Evolutionary conservation across 2,113 vertebrate species (phyloP), one percentile per base, ranked within the genome.

Genomic region (Cynocephalus volans): DNA sequence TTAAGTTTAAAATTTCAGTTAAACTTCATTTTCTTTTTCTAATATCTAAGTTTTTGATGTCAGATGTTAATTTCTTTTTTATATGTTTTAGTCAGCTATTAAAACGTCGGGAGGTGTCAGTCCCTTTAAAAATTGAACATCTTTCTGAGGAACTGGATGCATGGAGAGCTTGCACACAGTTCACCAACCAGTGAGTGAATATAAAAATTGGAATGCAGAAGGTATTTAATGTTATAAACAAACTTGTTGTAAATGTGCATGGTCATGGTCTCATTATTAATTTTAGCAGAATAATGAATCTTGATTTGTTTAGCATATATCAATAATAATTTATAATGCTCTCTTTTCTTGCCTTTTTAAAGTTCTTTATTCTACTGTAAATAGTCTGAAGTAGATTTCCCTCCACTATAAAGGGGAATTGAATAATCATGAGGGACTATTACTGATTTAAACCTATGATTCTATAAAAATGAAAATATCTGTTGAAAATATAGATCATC

Each of bases 121-220:
- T 99, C 75, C 99, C 99, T 83, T 97, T 99, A 97, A 99, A 99
- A 98, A 99, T 99, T 18, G 99, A 99, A 91, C 99, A 99, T 97
- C 99, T 99, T 92, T 99, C 99, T 6, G 98, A 99, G 92, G 99
- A 99, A 93, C 97, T 99, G 96, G 99, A 99, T 54, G 99, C 99
- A 4, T 99, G 99, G 99, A 98, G 99, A 97, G 98, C 98, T 56
- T 99, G 99, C 94, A 98, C 98, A n/a, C 99, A 98, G 54, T 97
- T 95, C 36, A 90, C 95, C 95, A 98, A 83, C 98, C 99, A 96
- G 99, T 99, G 98, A 89, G 99, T 98, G 24, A 73, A 64, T 28
- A 2, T 17, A 67, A 93, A 85, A 64, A 45, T n/a, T 50, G 36
- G 62, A 77, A 56, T 28, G 4, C 14, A 87, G 12, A 88, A n/a